Percentiles rank a stretch among this genome's conserved stretches.
Conservation (phyloP, 2,888 invertebrate species). For the Leucoma salicis region DNA sequence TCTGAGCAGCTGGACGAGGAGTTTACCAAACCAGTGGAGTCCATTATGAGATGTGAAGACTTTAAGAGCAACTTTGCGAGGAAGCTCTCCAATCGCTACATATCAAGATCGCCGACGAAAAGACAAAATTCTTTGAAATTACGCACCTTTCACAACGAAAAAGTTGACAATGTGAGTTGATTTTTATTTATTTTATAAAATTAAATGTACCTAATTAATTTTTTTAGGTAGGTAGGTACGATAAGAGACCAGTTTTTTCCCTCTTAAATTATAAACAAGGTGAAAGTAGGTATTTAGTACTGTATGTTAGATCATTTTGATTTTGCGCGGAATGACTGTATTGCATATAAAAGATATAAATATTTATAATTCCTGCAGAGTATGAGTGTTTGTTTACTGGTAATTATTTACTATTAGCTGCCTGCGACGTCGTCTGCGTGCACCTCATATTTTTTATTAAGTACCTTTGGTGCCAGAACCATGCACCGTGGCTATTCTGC, state of each 20-base stretch:
- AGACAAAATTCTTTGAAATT: slow-evolving; percentile 52
- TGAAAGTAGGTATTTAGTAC: background rate
- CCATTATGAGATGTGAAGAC: slow-evolving; percentile 75
- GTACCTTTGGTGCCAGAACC: too few species aligned
- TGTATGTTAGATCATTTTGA: slow-evolving; percentile 1
- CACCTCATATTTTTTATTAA: too few species aligned
- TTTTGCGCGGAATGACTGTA: background rate
- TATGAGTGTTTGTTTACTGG: slow-evolving; percentile 25
- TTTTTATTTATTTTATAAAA: background rate
- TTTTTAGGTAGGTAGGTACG: background rate
- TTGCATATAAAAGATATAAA: slow-evolving; percentile 12
- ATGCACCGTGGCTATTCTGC: too few species aligned
- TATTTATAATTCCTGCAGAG: slow-evolving; percentile 35
- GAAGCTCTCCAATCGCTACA: slow-evolving; percentile 71
- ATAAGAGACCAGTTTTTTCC: background rate
- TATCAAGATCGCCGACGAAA: slow-evolving; percentile 51
- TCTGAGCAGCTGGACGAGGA: slow-evolving; percentile 50
- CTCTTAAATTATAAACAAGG: background rate
- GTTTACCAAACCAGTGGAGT: slow-evolving; percentile 69
- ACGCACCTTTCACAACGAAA: slow-evolving; percentile 36
- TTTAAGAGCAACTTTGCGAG: slow-evolving; percentile 77
- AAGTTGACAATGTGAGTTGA: slow-evolving; percentile 54
- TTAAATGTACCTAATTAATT: background rate
- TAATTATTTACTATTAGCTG: background rate
- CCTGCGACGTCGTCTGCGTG: too few species aligned